Evolutionary conservation across 2,113 vertebrate genomes (phyloP).

Genomic region (Turdus rufiventris): DNA sequence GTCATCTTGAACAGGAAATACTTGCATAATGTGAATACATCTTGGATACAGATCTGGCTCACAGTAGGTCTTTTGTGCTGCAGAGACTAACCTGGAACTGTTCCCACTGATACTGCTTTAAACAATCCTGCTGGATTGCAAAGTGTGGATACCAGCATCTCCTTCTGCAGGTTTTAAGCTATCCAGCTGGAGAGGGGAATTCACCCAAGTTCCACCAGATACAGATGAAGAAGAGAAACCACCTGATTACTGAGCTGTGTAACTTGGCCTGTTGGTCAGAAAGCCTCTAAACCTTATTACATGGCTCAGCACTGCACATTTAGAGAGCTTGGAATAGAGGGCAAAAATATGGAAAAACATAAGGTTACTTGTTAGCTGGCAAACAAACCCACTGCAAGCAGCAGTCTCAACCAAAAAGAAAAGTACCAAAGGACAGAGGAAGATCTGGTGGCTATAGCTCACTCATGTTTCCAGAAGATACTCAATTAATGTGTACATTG

Average conservation of each 20-base stretch:
- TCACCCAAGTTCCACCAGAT: neutral
- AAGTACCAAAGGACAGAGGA: neutral
- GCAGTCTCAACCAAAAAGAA: neutral
- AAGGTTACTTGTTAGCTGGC: neutral
- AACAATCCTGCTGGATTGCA: neutral
- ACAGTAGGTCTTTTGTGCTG: slow-evolving; percentile 35
- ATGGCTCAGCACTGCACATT: neutral
- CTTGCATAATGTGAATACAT: slow-evolving; percentile 25
- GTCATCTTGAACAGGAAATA: slow-evolving; percentile 36
- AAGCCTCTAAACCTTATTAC: neutral
- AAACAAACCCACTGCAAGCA: neutral
- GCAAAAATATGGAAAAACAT: neutral
- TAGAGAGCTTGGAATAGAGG: neutral
- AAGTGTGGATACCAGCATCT: neutral
- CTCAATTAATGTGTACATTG: neutral
- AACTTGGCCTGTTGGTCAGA: neutral
- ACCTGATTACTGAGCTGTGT: fast-evolving
- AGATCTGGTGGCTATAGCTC: neutral
- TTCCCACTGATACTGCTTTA: neutral
- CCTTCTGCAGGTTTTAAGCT: neutral
- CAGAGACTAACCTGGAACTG: neutral
- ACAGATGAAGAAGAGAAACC: neutral
- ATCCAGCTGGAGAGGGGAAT: neutral
- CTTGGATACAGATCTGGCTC: slow-evolving; percentile 29
- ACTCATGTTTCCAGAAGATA: neutral